These are phyloP conservation scores for Dusona sp. DNA, from an alignment of 2,888 invertebrate species.

Conservation along the genomic window DNA sequence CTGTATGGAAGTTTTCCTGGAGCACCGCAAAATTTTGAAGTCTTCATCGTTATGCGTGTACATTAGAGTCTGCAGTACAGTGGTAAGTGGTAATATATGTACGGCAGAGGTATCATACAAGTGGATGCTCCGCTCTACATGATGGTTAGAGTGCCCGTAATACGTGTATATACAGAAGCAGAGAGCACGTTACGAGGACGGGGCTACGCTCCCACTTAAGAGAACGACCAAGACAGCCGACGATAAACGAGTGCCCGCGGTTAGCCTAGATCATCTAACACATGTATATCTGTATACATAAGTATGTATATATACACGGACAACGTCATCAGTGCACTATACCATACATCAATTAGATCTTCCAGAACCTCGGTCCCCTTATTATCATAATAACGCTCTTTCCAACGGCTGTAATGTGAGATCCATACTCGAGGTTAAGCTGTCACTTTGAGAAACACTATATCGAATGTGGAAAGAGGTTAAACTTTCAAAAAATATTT, in stretches of 20 bases:
- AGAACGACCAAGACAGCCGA: conserved; percentile 67
- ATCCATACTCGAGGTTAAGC: conserved; percentile 25
- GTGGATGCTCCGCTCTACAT: conserved; percentile 50
- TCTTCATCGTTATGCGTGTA: conserved; percentile 29
- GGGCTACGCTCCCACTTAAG: conserved; percentile 76
- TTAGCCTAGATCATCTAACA: conserved; percentile 75
- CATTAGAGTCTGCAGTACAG: neutral
- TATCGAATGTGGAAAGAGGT: neutral
- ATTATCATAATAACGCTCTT: conserved; percentile 37
- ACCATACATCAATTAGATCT: conserved; percentile 33
- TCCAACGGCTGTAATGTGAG: conserved; percentile 21
- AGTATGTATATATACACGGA: conserved; percentile 2
- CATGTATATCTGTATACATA: neutral
- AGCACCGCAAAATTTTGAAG: conserved; percentile 35
- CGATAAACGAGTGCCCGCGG: conserved; percentile 70
- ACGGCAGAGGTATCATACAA: conserved; percentile 38
- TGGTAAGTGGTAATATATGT: conserved; percentile 25
- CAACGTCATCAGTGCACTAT: conserved; percentile 32
- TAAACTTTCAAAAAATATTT: neutral
- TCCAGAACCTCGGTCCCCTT: conserved; percentile 22
- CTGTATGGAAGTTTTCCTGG: conserved; percentile 30
- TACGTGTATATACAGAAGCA: conserved; percentile 48
- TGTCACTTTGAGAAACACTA: conserved; percentile 2
- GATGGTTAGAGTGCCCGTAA: conserved; percentile 65
- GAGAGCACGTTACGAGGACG: conserved; percentile 72